These are phyloP conservation scores for Dromiciops gliroides DNA, from an alignment of 2,113 vertebrate species.

Conservation along the genomic window DNA sequence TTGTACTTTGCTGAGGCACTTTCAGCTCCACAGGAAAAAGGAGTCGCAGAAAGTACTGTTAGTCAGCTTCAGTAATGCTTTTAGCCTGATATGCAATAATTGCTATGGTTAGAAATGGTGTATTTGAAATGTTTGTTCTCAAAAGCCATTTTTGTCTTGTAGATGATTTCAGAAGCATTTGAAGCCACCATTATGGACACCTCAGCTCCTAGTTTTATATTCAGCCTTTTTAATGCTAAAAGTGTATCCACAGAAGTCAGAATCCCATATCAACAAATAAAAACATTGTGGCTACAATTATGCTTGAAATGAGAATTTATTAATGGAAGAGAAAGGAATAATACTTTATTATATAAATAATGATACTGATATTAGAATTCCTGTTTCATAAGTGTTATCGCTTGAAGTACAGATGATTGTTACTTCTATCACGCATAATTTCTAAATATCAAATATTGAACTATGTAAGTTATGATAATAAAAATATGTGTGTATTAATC, in stretches of 20 bases:
- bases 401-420: constrained; percentile 20
- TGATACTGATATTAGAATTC: background rate
- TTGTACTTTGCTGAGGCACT: constrained; percentile 14
- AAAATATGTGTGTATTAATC: constrained; percentile 1
- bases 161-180: background rate
- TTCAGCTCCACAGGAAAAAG: constrained; percentile 23
- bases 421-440: background rate
- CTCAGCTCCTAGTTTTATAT: background rate
- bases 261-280: constrained; percentile 13
- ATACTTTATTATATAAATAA: constrained; percentile 19
- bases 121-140: constrained; percentile 52
- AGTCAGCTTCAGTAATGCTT: constrained; percentile 41
- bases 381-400: constrained; percentile 25
- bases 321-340: background rate
- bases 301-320: constrained; percentile 16
- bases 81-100: constrained; percentile 29
- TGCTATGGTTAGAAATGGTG: constrained; percentile 20
- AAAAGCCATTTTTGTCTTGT: constrained; percentile 44
- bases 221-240: constrained; percentile 8
- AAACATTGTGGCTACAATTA: constrained; percentile 26
- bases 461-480: background rate
- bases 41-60: constrained; percentile 23
- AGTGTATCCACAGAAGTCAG: background rate
- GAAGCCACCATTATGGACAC: background rate
- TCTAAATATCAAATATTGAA: constrained; percentile 48